These are phyloP conservation scores for Macrobrachium nipponense DNA, from an alignment of 1,140 invertebrate species.

Conservation along the genomic window DNA sequence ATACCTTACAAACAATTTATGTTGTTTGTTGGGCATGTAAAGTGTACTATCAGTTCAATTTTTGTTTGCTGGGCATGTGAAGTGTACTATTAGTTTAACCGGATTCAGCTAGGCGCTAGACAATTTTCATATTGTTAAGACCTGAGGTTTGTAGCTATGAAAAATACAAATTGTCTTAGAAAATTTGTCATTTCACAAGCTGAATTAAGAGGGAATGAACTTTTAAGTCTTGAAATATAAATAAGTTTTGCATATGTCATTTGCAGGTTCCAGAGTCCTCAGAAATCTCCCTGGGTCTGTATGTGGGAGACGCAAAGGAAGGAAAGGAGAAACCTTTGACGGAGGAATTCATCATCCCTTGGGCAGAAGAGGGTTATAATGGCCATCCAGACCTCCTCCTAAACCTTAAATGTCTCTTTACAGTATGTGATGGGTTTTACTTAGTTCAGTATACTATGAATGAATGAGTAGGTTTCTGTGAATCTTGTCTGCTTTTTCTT, in stretches of 20 bases:
- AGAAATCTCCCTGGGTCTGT: slow-evolving; percentile 53
- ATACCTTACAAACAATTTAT: too few species aligned
- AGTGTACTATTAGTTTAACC: too few species aligned
- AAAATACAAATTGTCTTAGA: too few species aligned
- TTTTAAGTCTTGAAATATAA: too few species aligned
- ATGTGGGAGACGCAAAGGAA: slow-evolving; percentile 51
- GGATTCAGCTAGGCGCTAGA: too few species aligned
- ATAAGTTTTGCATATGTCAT: background rate
- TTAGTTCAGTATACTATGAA: background rate
- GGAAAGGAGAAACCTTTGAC: slow-evolving; percentile 53
- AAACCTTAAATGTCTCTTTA: slow-evolving; percentile 76
- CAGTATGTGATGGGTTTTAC: slow-evolving; percentile 68
- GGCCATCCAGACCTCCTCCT: slow-evolving; percentile 44
- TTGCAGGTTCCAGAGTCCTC: slow-evolving; percentile 44
- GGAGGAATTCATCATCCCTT: slow-evolving; percentile 59
- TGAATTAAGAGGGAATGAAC: too few species aligned
- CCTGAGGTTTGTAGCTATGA: too few species aligned
- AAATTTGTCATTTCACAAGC: too few species aligned
- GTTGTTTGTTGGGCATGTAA: too few species aligned
- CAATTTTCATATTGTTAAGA: too few species aligned
- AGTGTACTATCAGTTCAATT: too few species aligned
- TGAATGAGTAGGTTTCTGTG: background rate
- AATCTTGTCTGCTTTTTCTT: background rate
- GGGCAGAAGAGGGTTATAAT: slow-evolving; percentile 54
- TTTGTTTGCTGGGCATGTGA: too few species aligned